These are phyloP conservation scores for Phocides pigmalion DNA, from an alignment of 1,140 invertebrate species.

Conservation along the genomic window DNA sequence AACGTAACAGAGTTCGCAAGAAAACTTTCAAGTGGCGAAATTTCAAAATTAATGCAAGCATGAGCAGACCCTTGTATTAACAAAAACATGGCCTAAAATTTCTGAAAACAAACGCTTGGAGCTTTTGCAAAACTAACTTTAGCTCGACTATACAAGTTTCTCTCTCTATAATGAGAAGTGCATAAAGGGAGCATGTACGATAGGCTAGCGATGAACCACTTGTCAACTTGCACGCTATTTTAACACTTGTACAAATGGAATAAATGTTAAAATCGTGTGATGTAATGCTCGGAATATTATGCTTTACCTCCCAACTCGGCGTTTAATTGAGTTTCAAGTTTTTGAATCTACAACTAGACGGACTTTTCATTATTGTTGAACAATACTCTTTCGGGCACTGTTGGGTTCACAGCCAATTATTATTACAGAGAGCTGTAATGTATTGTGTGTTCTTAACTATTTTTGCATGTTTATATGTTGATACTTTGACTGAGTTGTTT, in stretches of 20 bases:
- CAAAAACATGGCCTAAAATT: constrained; percentile 37
- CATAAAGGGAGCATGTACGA: constrained; percentile 33
- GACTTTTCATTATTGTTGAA: constrained; percentile 39
- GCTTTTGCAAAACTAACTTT: constrained; percentile 14
- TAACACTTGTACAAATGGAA: constrained; percentile 16
- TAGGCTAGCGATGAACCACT: constrained; percentile 20
- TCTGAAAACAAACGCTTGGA: constrained; percentile 40
- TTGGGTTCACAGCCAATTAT: constrained; percentile 11
- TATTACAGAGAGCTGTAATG: constrained; percentile 2
- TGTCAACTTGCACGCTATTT: not conserved
- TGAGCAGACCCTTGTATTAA: constrained; percentile 11
- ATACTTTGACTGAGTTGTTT: no score
- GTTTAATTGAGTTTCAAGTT: constrained; percentile 55
- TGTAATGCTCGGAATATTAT: constrained; percentile 6
- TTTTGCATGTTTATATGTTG: no score
- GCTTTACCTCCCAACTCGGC: constrained; percentile 37
- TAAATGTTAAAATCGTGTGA: constrained; percentile 13
- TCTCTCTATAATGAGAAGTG: constrained; percentile 35
- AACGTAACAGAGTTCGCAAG: not conserved
- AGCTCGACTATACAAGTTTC: constrained; percentile 23
- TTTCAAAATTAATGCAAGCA: constrained; percentile 19
- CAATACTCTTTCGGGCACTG: constrained; percentile 15
- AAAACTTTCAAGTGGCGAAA: constrained; percentile 24
- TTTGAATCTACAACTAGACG: constrained; percentile 41
- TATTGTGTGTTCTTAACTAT: no score